These are phyloP conservation scores for Aspidoscelis tigris DNA, from an alignment of 2,113 vertebrate species.

Conservation along the genomic window DNA sequence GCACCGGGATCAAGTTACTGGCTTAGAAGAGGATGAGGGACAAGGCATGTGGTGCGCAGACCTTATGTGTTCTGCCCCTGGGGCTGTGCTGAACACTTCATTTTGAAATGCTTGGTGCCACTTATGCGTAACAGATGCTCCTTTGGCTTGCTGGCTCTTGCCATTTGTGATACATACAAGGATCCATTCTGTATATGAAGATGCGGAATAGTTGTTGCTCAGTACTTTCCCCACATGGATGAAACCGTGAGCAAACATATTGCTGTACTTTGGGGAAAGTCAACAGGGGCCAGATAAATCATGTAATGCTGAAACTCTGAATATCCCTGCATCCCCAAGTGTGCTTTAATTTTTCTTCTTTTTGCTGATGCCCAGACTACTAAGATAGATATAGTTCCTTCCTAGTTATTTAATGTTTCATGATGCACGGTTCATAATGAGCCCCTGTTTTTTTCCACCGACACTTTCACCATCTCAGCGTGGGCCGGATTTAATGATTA, in stretches of 20 bases:
- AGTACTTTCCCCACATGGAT: too few relatives aligned
- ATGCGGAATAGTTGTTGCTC: too few relatives aligned
- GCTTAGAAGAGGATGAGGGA: too few relatives aligned
- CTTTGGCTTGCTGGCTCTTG: neutral
- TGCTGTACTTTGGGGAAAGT: neutral
- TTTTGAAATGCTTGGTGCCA: too few relatives aligned
- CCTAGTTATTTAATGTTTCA: conserved; percentile 1
- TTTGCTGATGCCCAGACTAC: neutral
- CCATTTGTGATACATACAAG: too few relatives aligned
- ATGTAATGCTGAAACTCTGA: too few relatives aligned
- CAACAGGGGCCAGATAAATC: neutral
- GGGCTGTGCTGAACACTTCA: too few relatives aligned
- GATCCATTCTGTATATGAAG: too few relatives aligned
- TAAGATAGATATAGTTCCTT: neutral
- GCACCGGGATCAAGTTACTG: too few relatives aligned
- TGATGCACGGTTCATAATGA: conserved; percentile 7
- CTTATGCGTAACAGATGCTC: neutral
- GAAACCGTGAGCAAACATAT: neutral
- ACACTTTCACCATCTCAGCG: neutral
- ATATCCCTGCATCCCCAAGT: too few relatives aligned
- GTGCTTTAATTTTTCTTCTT: neutral
- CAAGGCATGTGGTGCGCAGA: too few relatives aligned
- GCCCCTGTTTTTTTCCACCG: neutral
- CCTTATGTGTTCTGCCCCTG: too few relatives aligned
- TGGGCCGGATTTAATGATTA: conserved; percentile 36